Evolutionary conservation across 2,888 invertebrate species (phyloP), one percentile per base, ranked within the genome.

Genomic region (Scaptomyza reducta): DNA sequence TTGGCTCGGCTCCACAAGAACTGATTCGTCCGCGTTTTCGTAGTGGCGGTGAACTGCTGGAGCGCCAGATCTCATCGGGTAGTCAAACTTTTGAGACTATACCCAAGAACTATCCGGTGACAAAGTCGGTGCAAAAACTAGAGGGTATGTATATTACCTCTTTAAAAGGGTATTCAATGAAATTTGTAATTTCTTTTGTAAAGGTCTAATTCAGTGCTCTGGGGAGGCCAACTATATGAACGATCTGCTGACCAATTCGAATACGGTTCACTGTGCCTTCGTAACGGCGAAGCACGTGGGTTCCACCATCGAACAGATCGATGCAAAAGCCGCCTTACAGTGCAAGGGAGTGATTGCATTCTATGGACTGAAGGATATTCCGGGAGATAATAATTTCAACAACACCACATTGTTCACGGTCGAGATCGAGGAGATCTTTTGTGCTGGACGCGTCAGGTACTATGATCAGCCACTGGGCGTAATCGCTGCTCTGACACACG

Each of bases 171-270:
- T 2, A 10, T 10, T 41, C 1, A 7, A n/a, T 40, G 1, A 0
- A 14, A 27, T 0, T 29, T 22, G 2, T n/a, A 0, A 7, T 18
- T 18, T n/a, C 3, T 14, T 33, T 13, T 3, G 9, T 2, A 6
- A 6, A 80, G 80, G 80, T 0, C 74, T 79, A 1, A 92, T 94
- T 45, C 95, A 95, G 77, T 94, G 94, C 74, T 92, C 94, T 79
- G 97, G 97, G 2, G 96, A 96, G 90, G 96, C 96, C 0, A 93
- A 94, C 51, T 98, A 95, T 90, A 92, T 95, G 18, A 95, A 95
- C 88, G 97, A 97, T 89, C 92, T 96, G 18, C 94, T 95, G 6
- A 92, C 93, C 93, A 93, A 0, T 92, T 94, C 74, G 95, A 97
- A 74, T 54, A 92, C 93, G 95, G 1, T 91, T 65, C 81, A 89